These are phyloP conservation scores for Perdita meconis DNA, from an alignment of 2,888 invertebrate species.

Conservation along the genomic window DNA sequence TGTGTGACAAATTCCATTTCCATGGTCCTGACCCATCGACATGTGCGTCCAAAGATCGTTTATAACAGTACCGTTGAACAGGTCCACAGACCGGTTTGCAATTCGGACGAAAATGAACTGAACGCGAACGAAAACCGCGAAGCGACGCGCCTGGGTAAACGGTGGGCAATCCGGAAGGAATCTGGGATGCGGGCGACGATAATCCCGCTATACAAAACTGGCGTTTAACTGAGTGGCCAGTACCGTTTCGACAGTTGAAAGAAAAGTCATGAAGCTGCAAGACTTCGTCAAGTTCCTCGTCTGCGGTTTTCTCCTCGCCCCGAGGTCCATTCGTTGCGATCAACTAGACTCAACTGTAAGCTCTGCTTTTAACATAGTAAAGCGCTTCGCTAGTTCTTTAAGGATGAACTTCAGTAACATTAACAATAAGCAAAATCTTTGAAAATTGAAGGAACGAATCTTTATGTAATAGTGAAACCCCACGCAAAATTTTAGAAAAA, in stretches of 20 bases:
- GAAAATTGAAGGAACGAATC: too few relatives aligned
- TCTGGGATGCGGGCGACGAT: slow-evolving; percentile 75
- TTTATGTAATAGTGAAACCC: too few relatives aligned
- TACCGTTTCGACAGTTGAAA: slow-evolving; percentile 62
- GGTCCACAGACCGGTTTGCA: slow-evolving; percentile 59
- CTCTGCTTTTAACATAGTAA: background rate
- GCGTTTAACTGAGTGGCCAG: slow-evolving; percentile 61
- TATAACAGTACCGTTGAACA: slow-evolving; percentile 73
- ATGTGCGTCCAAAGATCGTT: too few relatives aligned
- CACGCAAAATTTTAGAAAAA: too few relatives aligned
- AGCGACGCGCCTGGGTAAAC: slow-evolving; percentile 12
- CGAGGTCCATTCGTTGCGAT: slow-evolving; percentile 25
- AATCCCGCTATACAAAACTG: slow-evolving; percentile 73
- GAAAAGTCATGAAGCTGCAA: slow-evolving; percentile 78
- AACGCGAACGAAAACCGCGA: slow-evolving; percentile 30
- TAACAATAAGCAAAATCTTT: too few relatives aligned
- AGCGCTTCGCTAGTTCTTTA: background rate
- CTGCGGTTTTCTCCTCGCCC: slow-evolving; percentile 58
- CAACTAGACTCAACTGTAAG: slow-evolving; percentile 50
- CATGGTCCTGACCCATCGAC: too few relatives aligned
- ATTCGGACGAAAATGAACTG: slow-evolving; percentile 59
- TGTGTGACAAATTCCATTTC: too few relatives aligned
- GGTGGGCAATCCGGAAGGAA: slow-evolving; percentile 20
- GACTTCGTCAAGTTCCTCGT: slow-evolving; percentile 77
- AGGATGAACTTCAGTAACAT: background rate